phyloP scores from a whole-genome alignment of 2,888 invertebrate genomes.

The Clanis bilineata region DNA sequence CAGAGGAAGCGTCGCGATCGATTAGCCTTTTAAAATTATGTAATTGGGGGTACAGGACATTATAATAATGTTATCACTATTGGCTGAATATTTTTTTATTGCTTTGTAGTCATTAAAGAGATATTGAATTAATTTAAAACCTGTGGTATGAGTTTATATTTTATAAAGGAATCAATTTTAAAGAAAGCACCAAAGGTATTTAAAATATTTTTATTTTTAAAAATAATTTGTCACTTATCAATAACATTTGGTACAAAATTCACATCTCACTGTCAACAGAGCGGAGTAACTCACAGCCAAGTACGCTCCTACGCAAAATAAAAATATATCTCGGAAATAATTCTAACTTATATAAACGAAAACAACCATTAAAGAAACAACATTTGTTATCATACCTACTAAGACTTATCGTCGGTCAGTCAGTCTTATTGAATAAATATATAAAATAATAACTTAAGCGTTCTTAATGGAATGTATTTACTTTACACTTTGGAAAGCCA shows the following conservation, averaged over 20 bases:
- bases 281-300: conserved; percentile 68
- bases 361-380: conserved; percentile 20
- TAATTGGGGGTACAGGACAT: too few relatives aligned
- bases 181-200: conserved; percentile 22
- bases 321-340: conserved; percentile 6
- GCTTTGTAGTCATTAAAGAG: too few relatives aligned
- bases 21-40: too few relatives aligned
- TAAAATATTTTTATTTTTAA: conserved; percentile 43
- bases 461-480: conserved; percentile 49
- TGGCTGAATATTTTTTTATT: too few relatives aligned
- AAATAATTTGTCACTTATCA: conserved; percentile 44
- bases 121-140: too few relatives aligned
- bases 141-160: too few relatives aligned
- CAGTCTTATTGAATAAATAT: conserved; percentile 62
- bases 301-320: conserved; percentile 29
- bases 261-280: conserved; percentile 40
- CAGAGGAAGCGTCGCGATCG: too few relatives aligned
- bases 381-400: conserved; percentile 35
- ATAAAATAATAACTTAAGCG: conserved; percentile 41
- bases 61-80: too few relatives aligned
- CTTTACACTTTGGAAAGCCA: conserved; percentile 38
- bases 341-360: conserved; percentile 6
- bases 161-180: background rate
- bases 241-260: conserved; percentile 56
- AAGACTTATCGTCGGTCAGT: conserved; percentile 54